Base-by-base conservation (phyloP, 2,113 vertebrate species). In the Stigmatopora nigra region DNA sequence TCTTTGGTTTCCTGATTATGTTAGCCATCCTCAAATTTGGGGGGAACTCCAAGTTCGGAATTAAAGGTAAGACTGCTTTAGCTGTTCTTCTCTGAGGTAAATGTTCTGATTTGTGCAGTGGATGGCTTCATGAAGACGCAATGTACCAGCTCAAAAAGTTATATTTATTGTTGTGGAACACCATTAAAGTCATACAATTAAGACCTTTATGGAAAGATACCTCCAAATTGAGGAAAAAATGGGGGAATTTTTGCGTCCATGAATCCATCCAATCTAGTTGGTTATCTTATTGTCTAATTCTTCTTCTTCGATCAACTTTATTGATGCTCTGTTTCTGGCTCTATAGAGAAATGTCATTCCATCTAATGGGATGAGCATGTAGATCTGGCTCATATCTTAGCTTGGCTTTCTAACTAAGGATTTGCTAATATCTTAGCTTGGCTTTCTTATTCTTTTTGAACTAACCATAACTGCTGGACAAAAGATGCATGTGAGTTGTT, bases 21-120 rank as follows among this genome's bases (percentile, higher is more conserved):
- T 85, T 98, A 65, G 91, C 97, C 79, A 92, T 99, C 81, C 92
- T 99, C 77, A 99, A 96, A 84, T 94, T 98, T 82, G 95, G 95
- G 81, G 94, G 94, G 66, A 96, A 98, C 71, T 98, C 97, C 49
- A 99, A 99, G 84, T 98, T 99, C 88, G 96, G 96, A 81, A 95
- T 99, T 91, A 99, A 99, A 97, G 97, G 97, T 99, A 98, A 92
- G 92, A 84, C 65, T 67, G 25, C 25, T 36, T 38, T 20, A 3
- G 11, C 10, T 61, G 6, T 20, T 3, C 12, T 13, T 60, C 13
- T 22, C 1, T 45, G 44, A 13, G 12, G 22, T 11, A 2, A n/a
- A 52, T 16, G 10, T 20, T n/a, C 2, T 17, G 25, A 19, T 13
- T n/a, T 6, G 47, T 19, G 7, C 5, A 31, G 56, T 48, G 68